phyloP scores from a whole-genome alignment of 2,888 invertebrate species.

The Pristionchus fissidentatus region DNA sequence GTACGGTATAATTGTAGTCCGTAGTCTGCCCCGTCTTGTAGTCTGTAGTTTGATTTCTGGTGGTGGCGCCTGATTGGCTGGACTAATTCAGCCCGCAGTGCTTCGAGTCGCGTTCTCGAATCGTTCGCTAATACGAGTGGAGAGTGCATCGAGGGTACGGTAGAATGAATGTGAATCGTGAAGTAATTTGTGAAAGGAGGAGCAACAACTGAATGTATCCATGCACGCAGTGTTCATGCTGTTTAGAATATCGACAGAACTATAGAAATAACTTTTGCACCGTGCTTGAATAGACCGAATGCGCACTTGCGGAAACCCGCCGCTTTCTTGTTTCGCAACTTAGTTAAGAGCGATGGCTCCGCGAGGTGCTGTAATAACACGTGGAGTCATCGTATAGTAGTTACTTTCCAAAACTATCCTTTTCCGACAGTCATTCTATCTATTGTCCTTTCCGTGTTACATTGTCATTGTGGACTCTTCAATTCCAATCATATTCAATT shows the following conservation, averaged over 20 bases:
- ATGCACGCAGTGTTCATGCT: background rate
- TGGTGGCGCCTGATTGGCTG: background rate
- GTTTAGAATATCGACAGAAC: background rate
- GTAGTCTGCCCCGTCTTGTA: background rate
- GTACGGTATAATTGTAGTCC: background rate
- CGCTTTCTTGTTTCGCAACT: no score
- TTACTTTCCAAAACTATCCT: no score
- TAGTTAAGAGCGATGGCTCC: no score
- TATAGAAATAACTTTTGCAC: background rate
- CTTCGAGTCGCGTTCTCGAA: constrained; percentile 8
- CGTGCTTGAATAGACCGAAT: background rate
- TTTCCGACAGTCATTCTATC: no score
- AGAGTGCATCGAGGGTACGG: constrained; percentile 47
- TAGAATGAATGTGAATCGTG: constrained; percentile 30
- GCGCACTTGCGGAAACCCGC: no score
- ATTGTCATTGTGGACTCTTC: background rate
- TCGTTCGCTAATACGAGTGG: constrained; percentile 42
- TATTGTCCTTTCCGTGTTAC: no score
- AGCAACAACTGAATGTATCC: no score
- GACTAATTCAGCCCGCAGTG: constrained; percentile 36
- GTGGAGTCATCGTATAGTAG: background rate
- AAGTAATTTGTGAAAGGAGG: background rate
- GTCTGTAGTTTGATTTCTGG: background rate
- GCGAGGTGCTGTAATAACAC: background rate
- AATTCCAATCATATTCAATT: constrained; percentile 12